phyloP scores from a whole-genome alignment of 2,797 vertebrate genomes.

The Gymnoscopelus microlampas region DNA sequence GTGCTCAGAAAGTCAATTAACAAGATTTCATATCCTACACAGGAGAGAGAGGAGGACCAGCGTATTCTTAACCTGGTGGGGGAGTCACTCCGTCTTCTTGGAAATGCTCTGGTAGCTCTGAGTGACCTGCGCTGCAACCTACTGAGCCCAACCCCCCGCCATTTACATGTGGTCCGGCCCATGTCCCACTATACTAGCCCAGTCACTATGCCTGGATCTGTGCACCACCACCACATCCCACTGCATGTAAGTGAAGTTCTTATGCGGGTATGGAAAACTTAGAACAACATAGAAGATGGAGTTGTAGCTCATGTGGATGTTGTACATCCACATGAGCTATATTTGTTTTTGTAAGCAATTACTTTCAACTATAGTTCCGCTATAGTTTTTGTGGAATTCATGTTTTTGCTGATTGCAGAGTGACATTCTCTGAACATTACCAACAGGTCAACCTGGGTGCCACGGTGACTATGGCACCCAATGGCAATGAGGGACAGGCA shows the following conservation, averaged over 20 bases:
- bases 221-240: slow-evolving; percentile 86
- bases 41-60: slow-evolving; percentile 91
- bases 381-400: neutral
- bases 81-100: slow-evolving; percentile 90
- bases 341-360: too few relatives aligned
- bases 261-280: too few relatives aligned
- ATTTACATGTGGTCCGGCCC: slow-evolving; percentile 89
- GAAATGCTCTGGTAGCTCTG: slow-evolving; percentile 90
- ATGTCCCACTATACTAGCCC: slow-evolving; percentile 91
- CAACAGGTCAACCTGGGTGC: slow-evolving; percentile 90
- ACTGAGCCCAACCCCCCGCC: slow-evolving; percentile 85
- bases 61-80: slow-evolving; percentile 87
- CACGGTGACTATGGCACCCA: slow-evolving; percentile 87
- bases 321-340: too few relatives aligned
- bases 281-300: too few relatives aligned
- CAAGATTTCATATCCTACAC: neutral
- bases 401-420: neutral
- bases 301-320: too few relatives aligned
- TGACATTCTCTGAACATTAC: neutral
- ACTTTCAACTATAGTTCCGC: too few relatives aligned
- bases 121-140: slow-evolving; percentile 92
- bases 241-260: slow-evolving; percentile 63
- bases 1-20: neutral
- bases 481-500: slow-evolving; percentile 80
- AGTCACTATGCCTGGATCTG: slow-evolving; percentile 85